Conservation (phyloP, 2,888 invertebrate species). For the Ophraella communa region DNA sequence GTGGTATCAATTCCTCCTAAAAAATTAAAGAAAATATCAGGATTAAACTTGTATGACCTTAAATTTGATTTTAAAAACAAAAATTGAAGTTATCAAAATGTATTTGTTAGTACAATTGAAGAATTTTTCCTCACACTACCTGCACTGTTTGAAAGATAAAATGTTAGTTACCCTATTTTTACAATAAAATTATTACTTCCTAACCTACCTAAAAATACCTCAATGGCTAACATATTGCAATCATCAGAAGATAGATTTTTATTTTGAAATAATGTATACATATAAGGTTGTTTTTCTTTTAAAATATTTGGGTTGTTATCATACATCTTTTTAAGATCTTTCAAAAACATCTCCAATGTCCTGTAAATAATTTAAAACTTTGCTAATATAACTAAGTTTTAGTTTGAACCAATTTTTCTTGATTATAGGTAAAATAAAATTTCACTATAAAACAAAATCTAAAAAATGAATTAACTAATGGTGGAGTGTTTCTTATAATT, state of each 20-base stretch:
- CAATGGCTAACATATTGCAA: conserved; percentile 62
- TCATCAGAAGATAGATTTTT: conserved; percentile 59
- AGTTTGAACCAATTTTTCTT: too few species aligned
- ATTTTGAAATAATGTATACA: conserved; percentile 56
- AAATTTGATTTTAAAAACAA: too few species aligned
- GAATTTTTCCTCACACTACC: too few species aligned
- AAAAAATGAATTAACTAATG: too few species aligned
- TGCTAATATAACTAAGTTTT: background rate
- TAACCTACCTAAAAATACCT: conserved; percentile 59
- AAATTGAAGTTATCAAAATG: too few species aligned
- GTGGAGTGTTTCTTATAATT: too few species aligned
- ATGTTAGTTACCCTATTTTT: background rate
- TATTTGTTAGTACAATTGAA: background rate
- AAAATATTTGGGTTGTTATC: conserved; percentile 37
- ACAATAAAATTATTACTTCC: background rate
- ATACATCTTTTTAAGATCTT: conserved; percentile 36
- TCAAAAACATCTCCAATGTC: conserved; percentile 45
- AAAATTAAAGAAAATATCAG: conserved; percentile 19
- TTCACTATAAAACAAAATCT: too few species aligned
- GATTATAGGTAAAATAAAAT: too few species aligned
- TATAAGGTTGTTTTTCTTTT: conserved; percentile 49
- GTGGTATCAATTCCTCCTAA: conserved; percentile 66
- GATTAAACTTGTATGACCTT: too few species aligned
- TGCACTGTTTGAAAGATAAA: background rate
- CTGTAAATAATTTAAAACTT: conserved; percentile 31